A percentile compares a stretch with the other conserved stretches of the same genome.
These are phyloP conservation scores for Laupala kohalensis DNA, from an alignment of 1,140 invertebrate species.

Conservation along the genomic window DNA sequence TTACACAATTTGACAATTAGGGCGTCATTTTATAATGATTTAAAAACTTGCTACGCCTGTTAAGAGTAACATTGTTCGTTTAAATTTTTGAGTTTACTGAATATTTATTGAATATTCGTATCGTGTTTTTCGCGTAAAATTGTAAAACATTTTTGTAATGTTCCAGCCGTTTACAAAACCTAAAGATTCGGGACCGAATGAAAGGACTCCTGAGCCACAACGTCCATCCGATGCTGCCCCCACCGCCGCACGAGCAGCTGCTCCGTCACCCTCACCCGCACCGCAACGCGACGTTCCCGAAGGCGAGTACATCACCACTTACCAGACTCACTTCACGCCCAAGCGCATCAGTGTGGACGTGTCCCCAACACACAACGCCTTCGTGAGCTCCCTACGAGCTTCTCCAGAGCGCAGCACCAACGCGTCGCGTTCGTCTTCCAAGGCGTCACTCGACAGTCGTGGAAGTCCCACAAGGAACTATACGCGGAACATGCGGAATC, in stretches of 20 bases:
- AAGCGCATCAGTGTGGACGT: constrained; percentile 44
- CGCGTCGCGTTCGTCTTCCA: constrained; percentile 31
- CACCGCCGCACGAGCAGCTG: background rate
- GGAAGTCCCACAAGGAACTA: constrained; percentile 4
- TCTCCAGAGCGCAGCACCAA: constrained; percentile 35
- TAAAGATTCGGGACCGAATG: too few relatives aligned
- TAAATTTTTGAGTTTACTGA: too few relatives aligned
- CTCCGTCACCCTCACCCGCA: background rate
- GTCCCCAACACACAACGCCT: constrained; percentile 54
- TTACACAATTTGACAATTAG: too few relatives aligned
- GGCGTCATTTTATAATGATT: too few relatives aligned
- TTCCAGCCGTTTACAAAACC: too few relatives aligned
- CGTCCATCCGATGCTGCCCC: background rate
- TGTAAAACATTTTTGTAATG: too few relatives aligned
- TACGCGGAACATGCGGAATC: constrained; percentile 1
- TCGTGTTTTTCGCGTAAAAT: too few relatives aligned
- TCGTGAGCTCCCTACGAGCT: constrained; percentile 50
- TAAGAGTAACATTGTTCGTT: too few relatives aligned
- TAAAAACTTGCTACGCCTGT: too few relatives aligned
- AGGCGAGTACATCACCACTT: constrained; percentile 42
- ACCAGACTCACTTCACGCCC: constrained; percentile 37
- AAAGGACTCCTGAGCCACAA: too few relatives aligned
- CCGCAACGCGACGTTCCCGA: constrained; percentile 17
- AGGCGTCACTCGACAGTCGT: constrained; percentile 19
- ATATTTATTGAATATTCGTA: too few relatives aligned